Evolutionary conservation across 1,140 invertebrate genomes (phyloP).

Genomic region (Hycleus phaleratus): DNA sequence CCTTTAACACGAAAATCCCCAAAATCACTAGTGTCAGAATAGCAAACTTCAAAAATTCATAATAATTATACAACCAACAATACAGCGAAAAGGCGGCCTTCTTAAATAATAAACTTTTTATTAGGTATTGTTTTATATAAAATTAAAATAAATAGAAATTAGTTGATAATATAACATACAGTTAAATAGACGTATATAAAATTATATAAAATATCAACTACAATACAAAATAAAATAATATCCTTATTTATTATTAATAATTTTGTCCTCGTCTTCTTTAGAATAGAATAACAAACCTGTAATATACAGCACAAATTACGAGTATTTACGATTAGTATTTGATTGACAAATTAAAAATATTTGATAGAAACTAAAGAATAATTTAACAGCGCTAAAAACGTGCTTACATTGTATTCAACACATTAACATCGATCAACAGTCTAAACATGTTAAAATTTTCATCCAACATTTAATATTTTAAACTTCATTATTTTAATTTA

Average conservation of each 20-base stretch:
- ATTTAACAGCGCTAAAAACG: neutral
- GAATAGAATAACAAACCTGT: neutral
- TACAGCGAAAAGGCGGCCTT: neutral
- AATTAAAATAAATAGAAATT: constrained; percentile 20
- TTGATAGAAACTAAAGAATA: neutral
- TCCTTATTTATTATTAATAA: neutral
- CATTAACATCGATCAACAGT: constrained; percentile 19
- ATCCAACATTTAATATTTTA: neutral
- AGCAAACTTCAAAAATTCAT: no score
- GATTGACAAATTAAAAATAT: neutral
- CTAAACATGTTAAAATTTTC: constrained; percentile 2
- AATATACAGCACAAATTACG: constrained; percentile 1
- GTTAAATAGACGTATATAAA: no score
- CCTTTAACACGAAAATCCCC: neutral
- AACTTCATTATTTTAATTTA: neutral
- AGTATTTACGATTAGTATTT: constrained; percentile 3
- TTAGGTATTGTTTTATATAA: constrained; percentile 15
- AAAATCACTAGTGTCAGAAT: neutral
- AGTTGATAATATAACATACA: no score
- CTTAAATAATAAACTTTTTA: neutral
- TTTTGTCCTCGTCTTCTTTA: neutral
- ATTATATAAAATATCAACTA: no score
- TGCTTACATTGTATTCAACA: constrained; percentile 13
- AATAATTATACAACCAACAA: neutral
- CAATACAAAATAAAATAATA: no score